Conservation (phyloP, 2,113 vertebrate species). For the Nothoprocta perdicaria region DNA sequence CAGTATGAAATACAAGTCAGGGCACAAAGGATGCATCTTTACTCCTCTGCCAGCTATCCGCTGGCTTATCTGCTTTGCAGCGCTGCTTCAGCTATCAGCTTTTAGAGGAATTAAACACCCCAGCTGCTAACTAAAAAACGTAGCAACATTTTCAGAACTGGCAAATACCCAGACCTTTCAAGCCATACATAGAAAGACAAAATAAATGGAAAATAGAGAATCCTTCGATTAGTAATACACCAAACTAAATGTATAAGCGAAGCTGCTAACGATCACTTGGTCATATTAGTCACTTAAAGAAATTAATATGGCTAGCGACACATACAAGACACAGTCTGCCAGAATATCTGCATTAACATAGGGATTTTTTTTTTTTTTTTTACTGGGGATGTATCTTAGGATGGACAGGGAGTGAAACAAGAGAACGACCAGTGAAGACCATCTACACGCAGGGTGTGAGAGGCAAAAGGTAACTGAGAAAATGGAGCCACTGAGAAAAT, state of each 20-base stretch:
- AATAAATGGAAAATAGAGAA: background rate
- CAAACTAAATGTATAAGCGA: background rate
- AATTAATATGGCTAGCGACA: background rate
- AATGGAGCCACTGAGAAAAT: background rate
- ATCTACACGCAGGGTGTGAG: fast-evolving
- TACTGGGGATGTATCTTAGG: fast-evolving
- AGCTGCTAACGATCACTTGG: background rate
- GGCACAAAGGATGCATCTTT: background rate
- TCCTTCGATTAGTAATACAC: background rate
- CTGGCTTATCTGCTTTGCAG: background rate
- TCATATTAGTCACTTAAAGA: background rate
- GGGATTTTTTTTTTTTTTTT: background rate
- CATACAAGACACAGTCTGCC: background rate
- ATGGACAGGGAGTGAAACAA: background rate
- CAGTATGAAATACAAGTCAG: background rate
- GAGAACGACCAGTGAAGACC: background rate
- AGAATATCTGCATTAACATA: background rate
- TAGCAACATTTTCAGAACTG: background rate
- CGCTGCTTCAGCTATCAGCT: background rate
- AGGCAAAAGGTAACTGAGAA: fast-evolving
- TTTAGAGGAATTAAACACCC: background rate
- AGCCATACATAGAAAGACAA: background rate
- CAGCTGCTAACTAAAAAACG: background rate
- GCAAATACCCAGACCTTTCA: background rate
- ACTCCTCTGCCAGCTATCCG: background rate